A percentile compares a stretch with the other conserved stretches of the same genome.
Conservation (phyloP, 2,888 invertebrate species). For the Cecidostiba fungosa region DNA sequence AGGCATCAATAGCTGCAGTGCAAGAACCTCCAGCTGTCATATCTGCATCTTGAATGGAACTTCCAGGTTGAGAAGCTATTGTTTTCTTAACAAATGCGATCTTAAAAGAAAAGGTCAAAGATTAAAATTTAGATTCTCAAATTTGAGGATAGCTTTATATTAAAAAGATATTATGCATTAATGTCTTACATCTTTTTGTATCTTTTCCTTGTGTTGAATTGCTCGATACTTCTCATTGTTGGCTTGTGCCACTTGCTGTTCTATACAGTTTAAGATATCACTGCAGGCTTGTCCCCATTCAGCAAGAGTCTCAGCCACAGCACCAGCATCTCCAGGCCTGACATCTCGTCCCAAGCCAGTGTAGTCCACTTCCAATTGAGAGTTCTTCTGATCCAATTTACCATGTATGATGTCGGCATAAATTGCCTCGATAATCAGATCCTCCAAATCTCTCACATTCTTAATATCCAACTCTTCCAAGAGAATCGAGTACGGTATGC, state of each 20-base stretch:
- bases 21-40: constrained; percentile 90
- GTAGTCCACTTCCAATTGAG: constrained; percentile 95
- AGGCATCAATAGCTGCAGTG: constrained; percentile 82
- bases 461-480: constrained; percentile 93
- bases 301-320: constrained; percentile 90
- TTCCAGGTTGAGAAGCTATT: constrained; percentile 88
- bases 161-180: neutral
- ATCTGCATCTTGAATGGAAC: constrained; percentile 87
- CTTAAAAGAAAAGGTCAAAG: constrained; percentile 80
- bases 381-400: constrained; percentile 97
- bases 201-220: constrained; percentile 89
- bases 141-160: neutral
- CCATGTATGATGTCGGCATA: constrained; percentile 98
- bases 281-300: constrained; percentile 96
- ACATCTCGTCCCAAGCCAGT: constrained; percentile 95
- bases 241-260: constrained; percentile 93
- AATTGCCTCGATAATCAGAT: constrained; percentile 98
- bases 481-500: constrained; percentile 93
- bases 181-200: constrained; percentile 91
- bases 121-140: constrained; percentile 21
- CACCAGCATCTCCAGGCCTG: constrained; percentile 89
- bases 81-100: constrained; percentile 93
- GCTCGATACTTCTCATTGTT: constrained; percentile 92
- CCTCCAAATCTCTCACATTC: constrained; percentile 96
- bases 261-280: constrained; percentile 92